phyloP scores from a whole-genome alignment of 2,113 vertebrate species.

The Brachionichthys hirsutus region DNA sequence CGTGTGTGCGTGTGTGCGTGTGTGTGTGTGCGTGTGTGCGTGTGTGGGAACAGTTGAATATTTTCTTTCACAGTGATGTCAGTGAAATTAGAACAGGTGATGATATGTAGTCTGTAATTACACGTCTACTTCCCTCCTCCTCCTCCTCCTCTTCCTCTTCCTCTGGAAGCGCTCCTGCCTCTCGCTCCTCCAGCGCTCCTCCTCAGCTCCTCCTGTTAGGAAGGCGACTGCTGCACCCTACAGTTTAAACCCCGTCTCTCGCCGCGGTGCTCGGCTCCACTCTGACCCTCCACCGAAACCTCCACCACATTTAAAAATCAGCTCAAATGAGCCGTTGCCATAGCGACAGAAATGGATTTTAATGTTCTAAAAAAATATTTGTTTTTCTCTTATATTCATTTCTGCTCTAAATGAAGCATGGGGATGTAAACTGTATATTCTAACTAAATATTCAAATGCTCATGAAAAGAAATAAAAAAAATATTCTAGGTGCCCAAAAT shows the following conservation, averaged over 20 bases:
- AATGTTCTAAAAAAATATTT: no score
- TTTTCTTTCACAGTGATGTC: slow-evolving; percentile 26
- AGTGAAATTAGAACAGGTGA: slow-evolving; percentile 29
- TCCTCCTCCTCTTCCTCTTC: neutral
- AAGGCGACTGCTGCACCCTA: slow-evolving; percentile 99
- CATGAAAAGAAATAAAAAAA: no score
- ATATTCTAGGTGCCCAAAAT: no score
- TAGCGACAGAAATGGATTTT: no score
- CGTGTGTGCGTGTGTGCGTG: no score
- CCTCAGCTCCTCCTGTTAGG: slow-evolving; percentile 73
- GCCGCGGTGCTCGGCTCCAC: neutral
- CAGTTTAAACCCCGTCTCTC: slow-evolving; percentile 90
- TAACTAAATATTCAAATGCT: no score
- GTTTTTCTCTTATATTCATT: no score
- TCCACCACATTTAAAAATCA: no score
- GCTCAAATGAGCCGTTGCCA: no score
- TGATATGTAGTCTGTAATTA: slow-evolving; percentile 72
- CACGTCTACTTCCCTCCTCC: slow-evolving; percentile 25
- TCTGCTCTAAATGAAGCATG: no score
- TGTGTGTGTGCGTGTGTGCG: neutral
- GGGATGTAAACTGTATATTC: no score
- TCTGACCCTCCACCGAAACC: no score
- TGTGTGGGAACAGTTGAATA: slow-evolving; percentile 61
- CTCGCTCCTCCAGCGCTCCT: slow-evolving; percentile 28
- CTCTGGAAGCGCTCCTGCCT: slow-evolving; percentile 2